A percentile compares a stretch with the other conserved stretches of the same genome.
phyloP scores from a whole-genome alignment of 2,888 invertebrate genomes.

The Agriotes lineatus region DNA sequence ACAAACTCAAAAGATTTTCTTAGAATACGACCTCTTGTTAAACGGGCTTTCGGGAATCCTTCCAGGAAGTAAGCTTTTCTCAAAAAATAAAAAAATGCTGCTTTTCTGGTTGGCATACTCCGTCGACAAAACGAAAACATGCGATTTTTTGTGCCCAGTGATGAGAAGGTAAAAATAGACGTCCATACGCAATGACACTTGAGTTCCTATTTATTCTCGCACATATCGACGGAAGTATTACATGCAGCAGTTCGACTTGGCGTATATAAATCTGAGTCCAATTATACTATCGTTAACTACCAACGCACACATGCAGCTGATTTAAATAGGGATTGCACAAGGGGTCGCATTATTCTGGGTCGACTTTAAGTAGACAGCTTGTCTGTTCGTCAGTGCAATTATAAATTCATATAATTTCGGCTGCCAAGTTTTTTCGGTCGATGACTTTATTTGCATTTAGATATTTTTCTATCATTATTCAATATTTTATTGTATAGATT shows the following conservation, averaged over 20 bases:
- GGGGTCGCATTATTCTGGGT: not conserved
- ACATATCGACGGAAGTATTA: not conserved
- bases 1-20: too few species aligned
- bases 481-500: not conserved
- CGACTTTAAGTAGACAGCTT: slow-evolving; percentile 38
- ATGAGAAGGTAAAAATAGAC: too few species aligned
- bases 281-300: not conserved
- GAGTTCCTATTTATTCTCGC: too few species aligned
- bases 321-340: not conserved
- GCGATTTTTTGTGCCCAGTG: too few species aligned
- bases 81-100: too few species aligned
- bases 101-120: too few species aligned
- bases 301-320: too few species aligned
- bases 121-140: too few species aligned
- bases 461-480: not conserved
- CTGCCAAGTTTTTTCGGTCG: slow-evolving; percentile 42
- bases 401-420: slow-evolving; percentile 29
- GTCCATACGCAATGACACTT: too few species aligned
- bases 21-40: too few species aligned
- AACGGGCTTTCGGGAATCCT: too few species aligned
- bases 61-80: too few species aligned
- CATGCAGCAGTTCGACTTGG: not conserved
- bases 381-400: slow-evolving; percentile 34
- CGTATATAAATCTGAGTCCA: not conserved
- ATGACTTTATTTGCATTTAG: slow-evolving; percentile 23